Evolutionary conservation across 1,140 invertebrate genomes (phyloP), one percentile per base, ranked within the genome.

Genomic region (Microplitis mediator): DNA sequence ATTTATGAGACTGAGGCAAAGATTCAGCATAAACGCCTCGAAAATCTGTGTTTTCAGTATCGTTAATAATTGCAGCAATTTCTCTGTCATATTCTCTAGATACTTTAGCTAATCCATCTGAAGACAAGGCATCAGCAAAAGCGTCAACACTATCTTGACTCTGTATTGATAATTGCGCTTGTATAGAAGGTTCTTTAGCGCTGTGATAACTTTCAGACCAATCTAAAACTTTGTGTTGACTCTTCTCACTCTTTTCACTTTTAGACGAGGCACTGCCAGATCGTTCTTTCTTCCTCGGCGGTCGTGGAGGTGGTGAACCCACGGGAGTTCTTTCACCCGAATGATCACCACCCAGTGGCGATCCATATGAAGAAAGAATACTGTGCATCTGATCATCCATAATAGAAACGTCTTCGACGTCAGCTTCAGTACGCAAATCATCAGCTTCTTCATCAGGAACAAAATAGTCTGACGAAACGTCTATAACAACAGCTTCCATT

Each of bases 401-500:
- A 9, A 90, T 90, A 9, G 93, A 94, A 62, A 95, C 91, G 80
- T 95, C 94, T 82, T 96, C 95, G 52, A 96, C 86, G 75, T 95
- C 94, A 0, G 93, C 94, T 86, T 95, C 94, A 1, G 94, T 96
- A 69, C 93, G 89, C 70, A 93, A 86, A 84, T 95, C 94, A 80
- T 94, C 93, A 81, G 93, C 93, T 80, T 94, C 93, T 83, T 94
- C 93, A 1, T 91, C 91, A 16, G 90, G 88, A 0, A 89, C 86
- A 77, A 94, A 95, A 76, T 94, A 94, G 77, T 95, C 93, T 6
- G 93, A 93, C 0, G 93, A 92, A n/a, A 97, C 94, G 77, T 97
- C 95, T 64, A 97, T 96, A 3, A 97, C 92, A 14, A 96, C 93
- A 2, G 95, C 95, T 88, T 97, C 95, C 94, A 96, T 95, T 0